phyloP scores from a whole-genome alignment of 2,113 vertebrate genomes.

The Paracanthobrama guichenoti region DNA sequence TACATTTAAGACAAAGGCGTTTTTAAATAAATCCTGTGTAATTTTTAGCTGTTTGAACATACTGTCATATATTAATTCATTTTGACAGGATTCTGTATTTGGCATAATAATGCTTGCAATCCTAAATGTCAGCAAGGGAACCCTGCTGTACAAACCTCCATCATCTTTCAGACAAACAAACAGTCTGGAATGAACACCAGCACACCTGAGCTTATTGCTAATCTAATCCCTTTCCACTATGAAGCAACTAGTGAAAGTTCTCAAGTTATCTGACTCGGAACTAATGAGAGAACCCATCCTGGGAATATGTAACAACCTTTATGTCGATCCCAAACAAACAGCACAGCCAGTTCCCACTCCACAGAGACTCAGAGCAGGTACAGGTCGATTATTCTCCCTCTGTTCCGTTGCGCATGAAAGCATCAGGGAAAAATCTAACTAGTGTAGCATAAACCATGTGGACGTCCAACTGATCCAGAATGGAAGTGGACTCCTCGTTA shows the following conservation, averaged over 20 bases:
- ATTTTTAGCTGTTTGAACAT: neutral
- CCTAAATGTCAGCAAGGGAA: slow-evolving; percentile 8
- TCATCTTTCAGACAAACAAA: slow-evolving; percentile 6
- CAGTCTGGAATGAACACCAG: neutral
- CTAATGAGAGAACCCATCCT: neutral
- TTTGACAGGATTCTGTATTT: neutral
- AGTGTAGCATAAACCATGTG: slow-evolving; percentile 2
- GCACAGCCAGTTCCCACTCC: neutral
- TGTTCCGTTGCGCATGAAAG: slow-evolving; percentile 8
- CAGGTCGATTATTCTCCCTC: neutral
- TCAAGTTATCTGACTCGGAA: slow-evolving; percentile 4
- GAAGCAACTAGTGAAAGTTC: slow-evolving; percentile 4
- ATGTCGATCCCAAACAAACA: slow-evolving; percentile 19
- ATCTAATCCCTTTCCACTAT: neutral
- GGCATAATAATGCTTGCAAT: neutral
- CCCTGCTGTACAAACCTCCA: neutral
- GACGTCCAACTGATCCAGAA: neutral
- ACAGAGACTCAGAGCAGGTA: slow-evolving; percentile 12
- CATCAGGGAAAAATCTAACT: slow-evolving; percentile 11
- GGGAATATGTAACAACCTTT: slow-evolving; percentile 28
- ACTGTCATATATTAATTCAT: neutral
- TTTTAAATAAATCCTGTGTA: neutral
- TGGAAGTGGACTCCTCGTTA: neutral
- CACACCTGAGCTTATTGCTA: neutral
- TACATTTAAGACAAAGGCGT: neutral